phyloP scores from a whole-genome alignment of 2,797 vertebrate species.

The Rhabdophis nuchalis region DNA sequence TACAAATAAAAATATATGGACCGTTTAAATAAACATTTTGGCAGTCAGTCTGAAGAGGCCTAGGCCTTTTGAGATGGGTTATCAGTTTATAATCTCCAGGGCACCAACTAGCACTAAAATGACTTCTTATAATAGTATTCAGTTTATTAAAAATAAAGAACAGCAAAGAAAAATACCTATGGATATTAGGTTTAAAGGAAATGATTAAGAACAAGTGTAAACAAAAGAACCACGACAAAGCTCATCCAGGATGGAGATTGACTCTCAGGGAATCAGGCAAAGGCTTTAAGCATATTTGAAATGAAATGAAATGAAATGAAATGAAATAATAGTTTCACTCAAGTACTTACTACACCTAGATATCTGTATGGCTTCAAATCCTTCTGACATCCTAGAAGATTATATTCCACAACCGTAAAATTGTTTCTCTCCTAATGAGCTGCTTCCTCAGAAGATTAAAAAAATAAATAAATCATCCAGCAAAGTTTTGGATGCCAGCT shows the following conservation, averaged over 20 bases:
- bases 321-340: not conserved
- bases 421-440: not conserved
- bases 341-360: not conserved
- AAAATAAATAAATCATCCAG: not conserved
- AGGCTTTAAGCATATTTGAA: not conserved
- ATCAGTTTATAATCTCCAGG: not conserved
- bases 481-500: not conserved
- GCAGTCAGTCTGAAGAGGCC: not conserved
- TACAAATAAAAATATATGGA: not conserved
- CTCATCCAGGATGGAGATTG: not conserved
- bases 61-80: not conserved
- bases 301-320: not conserved
- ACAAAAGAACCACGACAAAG: not conserved
- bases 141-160: not conserved
- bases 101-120: not conserved
- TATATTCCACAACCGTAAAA: not conserved
- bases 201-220: not conserved
- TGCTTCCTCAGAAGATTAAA: not conserved
- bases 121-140: not conserved
- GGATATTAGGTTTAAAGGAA: not conserved
- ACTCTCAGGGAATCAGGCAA: not conserved
- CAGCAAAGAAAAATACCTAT: not conserved
- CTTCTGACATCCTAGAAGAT: not conserved
- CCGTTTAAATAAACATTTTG: not conserved
- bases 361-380: not conserved